Base-by-base conservation (phyloP, 1,140 invertebrate species). In the Drosophila azteca region DNA sequence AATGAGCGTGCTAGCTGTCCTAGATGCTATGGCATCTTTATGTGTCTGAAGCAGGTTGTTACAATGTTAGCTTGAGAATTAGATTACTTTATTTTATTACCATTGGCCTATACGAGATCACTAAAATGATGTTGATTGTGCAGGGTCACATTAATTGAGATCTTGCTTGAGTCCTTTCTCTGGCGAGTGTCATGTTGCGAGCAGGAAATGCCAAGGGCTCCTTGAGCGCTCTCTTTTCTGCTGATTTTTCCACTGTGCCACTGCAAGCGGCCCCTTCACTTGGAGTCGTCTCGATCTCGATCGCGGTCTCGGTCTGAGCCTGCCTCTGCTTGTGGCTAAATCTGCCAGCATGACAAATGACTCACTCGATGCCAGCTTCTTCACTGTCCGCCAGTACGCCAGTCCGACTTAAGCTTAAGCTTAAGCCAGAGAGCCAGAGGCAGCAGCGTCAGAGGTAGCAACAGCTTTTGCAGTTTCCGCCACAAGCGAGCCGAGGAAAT, bases 401-500 rank as follows among this genome's bases (percentile, higher is more conserved):
- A n/a, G n/a, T n/a, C n/a, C n/a, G n/a, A n/a, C 24, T 59, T 58
- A 45, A 54, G 64, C 66, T 61, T 65, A 70, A 59, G 60, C 57
- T 48, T 50, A 65, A 61, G 35, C 59, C 17, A 45, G 71, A 24
- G 45, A 4, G 24, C 4, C 24, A 24, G 24, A 6, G 24, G 4
- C 24, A 24, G 61, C 59, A 13, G 57, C 15, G n/a, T n/a, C n/a
- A n/a, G n/a, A n/a, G n/a, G n/a, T n/a, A 35, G 24, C n/a, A 43
- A 62, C 11, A 41, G 29, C 29, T 43, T 43, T 41, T 24, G 26
- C 44, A 60, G 81, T 80, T 85, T 84, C 81, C 75, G 75, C 46
- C 70, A 62, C 39, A 60, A 39, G 61, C 63, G 50, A 66, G 81
- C 59, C 77, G 58, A 80, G 81, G 81, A 84, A 85, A 77, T 85